Percentiles rank a stretch among this genome's conserved stretches.
These are phyloP conservation scores for Glaucopsyche alexis DNA, from an alignment of 2,888 invertebrate genomes.

Conservation along the genomic window DNA sequence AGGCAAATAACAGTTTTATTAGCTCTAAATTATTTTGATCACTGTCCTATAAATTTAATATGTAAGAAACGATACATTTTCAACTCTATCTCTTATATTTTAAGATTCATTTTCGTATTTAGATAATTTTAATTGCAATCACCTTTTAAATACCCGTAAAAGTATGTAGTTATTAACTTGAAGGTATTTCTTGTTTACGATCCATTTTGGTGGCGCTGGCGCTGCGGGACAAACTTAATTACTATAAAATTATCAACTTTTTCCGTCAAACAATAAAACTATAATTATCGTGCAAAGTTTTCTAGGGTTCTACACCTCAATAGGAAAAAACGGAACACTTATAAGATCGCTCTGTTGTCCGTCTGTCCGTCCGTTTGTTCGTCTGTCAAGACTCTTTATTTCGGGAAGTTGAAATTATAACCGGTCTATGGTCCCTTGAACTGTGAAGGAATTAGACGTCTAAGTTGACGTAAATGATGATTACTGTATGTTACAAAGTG, in stretches of 20 bases:
- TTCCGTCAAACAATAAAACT: too few species aligned
- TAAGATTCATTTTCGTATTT: neutral
- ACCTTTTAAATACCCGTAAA: neutral
- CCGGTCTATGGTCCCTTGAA: too few species aligned
- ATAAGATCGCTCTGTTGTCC: too few species aligned
- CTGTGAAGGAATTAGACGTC: too few species aligned
- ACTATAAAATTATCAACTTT: neutral
- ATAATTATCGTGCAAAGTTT: too few species aligned
- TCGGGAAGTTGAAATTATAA: too few species aligned
- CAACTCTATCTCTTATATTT: neutral
- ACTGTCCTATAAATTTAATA: slow-evolving; percentile 14
- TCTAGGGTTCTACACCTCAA: too few species aligned
- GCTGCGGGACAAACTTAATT: slow-evolving; percentile 1
- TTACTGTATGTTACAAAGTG: too few species aligned
- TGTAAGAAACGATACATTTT: neutral
- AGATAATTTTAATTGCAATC: neutral
- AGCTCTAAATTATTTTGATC: slow-evolving; percentile 20
- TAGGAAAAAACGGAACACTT: too few species aligned
- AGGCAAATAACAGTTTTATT: slow-evolving; percentile 18
- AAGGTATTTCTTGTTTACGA: slow-evolving; percentile 4
- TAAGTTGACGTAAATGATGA: too few species aligned
- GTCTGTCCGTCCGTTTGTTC: too few species aligned
- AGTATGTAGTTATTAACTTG: slow-evolving; percentile 2
- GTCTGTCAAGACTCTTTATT: too few species aligned
- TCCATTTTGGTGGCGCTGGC: neutral